A percentile compares a stretch with the other conserved stretches of the same genome.
Conservation (phyloP, 92 coral and sea anemone genomes). For the Zoanthus sansibaricus region DNA sequence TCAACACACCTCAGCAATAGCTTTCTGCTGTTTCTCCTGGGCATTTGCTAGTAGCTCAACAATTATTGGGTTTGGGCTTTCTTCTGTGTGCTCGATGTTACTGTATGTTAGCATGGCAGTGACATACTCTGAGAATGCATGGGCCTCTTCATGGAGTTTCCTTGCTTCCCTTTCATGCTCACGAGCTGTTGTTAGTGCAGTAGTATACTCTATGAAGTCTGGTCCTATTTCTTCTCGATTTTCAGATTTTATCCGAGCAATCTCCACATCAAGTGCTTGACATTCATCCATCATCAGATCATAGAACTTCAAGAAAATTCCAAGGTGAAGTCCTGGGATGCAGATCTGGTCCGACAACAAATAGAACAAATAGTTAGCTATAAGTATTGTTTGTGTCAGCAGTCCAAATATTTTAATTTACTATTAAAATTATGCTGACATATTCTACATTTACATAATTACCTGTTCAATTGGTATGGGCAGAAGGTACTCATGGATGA, state of each 20-base stretch:
- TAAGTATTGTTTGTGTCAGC: not conserved
- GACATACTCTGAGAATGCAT: not conserved
- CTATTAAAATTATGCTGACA: not conserved
- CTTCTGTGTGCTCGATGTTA: constrained; percentile 5
- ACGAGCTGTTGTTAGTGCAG: constrained; percentile 3
- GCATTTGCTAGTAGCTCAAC: not conserved
- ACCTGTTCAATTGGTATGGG: constrained; percentile 28
- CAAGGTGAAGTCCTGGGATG: constrained; percentile 38
- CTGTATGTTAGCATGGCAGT: constrained; percentile 9
- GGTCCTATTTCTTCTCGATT: constrained; percentile 6
- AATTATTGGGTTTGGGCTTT: constrained; percentile 4
- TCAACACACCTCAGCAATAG: constrained; percentile 13
- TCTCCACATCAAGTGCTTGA: constrained; percentile 5
- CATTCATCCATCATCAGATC: constrained; percentile 9
- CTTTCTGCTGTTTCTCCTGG: constrained; percentile 17
- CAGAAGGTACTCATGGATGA: constrained; percentile 1
- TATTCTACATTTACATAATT: constrained; percentile 4
- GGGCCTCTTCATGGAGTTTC: constrained; percentile 26
- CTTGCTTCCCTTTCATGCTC: constrained; percentile 7
- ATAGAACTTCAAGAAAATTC: constrained; percentile 28
- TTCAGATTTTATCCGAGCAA: constrained; percentile 18
- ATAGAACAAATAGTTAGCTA: constrained; percentile 2
- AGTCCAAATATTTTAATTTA: not conserved
- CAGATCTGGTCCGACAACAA: constrained; percentile 21
- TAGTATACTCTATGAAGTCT: constrained; percentile 2